Conservation (phyloP, 2,113 vertebrate species). For the Chloroceryle aenea region DNA sequence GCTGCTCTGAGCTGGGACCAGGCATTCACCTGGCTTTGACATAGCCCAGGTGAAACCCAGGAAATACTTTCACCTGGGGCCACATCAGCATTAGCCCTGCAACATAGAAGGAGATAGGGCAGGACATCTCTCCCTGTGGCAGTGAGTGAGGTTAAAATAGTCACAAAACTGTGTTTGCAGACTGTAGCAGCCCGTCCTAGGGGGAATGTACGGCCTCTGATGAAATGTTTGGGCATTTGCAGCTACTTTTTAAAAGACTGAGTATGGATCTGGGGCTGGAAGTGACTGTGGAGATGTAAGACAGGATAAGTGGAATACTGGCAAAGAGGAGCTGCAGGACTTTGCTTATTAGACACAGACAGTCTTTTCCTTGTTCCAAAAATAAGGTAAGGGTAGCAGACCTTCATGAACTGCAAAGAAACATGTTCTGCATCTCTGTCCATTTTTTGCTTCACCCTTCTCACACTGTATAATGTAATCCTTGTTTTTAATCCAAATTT, state of each 20-base stretch:
- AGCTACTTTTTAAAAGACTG: background rate
- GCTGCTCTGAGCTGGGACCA: background rate
- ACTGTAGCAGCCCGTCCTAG: background rate
- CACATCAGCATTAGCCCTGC: background rate
- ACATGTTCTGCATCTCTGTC: background rate
- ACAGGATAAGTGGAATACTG: background rate
- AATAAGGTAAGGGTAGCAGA: background rate
- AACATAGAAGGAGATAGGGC: background rate
- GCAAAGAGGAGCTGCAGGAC: background rate
- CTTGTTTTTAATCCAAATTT: background rate
- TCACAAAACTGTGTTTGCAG: background rate
- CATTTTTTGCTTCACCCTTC: background rate
- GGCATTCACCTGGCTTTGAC: background rate
- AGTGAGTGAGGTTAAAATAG: background rate
- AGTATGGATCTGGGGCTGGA: background rate
- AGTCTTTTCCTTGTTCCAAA: background rate
- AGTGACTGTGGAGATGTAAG: background rate
- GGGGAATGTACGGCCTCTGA: background rate
- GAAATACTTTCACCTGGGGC: background rate
- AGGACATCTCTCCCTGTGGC: background rate
- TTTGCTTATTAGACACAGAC: background rate
- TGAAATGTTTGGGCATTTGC: background rate
- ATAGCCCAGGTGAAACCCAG: accelerated
- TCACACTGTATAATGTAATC: background rate
- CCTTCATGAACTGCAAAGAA: background rate